These are phyloP conservation scores for Scaptomyza montana DNA, from an alignment of 1,140 invertebrate species.

Conservation along the genomic window DNA sequence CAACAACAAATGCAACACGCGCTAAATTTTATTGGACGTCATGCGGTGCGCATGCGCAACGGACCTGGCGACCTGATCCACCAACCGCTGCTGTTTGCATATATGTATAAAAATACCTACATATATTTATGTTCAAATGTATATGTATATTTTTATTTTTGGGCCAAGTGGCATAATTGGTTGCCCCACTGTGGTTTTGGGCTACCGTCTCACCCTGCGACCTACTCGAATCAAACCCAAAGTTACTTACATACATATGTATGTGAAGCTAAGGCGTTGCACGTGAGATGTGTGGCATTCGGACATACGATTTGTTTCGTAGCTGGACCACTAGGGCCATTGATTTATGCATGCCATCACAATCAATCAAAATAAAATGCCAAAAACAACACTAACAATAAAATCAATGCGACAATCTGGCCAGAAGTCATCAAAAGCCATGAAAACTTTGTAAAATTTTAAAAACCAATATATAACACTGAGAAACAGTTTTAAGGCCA, in stretches of 20 bases:
- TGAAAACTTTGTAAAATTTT: background rate
- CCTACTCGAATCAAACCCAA: slow-evolving; percentile 23
- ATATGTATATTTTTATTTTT: slow-evolving; percentile 45
- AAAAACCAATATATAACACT: too few relatives aligned
- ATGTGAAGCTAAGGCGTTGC: slow-evolving; percentile 5
- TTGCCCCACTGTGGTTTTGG: slow-evolving; percentile 43
- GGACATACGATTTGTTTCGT: slow-evolving; percentile 11
- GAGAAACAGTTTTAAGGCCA: too few relatives aligned
- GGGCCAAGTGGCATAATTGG: slow-evolving; percentile 81
- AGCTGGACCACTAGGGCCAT: slow-evolving; percentile 1
- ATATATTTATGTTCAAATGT: background rate
- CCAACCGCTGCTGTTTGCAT: slow-evolving; percentile 49
- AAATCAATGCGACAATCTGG: slow-evolving; percentile 17
- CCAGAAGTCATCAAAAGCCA: background rate
- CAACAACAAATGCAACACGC: slow-evolving; percentile 77
- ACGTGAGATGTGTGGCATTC: slow-evolving; percentile 26
- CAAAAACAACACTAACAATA: background rate
- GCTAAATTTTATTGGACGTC: slow-evolving; percentile 80
- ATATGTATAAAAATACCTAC: background rate
- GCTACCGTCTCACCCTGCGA: slow-evolving; percentile 29
- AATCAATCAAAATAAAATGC: slow-evolving; percentile 39
- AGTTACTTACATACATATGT: too few relatives aligned
- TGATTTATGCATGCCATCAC: slow-evolving; percentile 45
- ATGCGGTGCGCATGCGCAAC: slow-evolving; percentile 76
- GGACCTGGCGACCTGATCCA: slow-evolving; percentile 47